Evolutionary conservation across 2,797 vertebrate genomes (phyloP), one percentile per base, ranked within the genome.

Genomic region (Amblyopsis hoosieri): DNA sequence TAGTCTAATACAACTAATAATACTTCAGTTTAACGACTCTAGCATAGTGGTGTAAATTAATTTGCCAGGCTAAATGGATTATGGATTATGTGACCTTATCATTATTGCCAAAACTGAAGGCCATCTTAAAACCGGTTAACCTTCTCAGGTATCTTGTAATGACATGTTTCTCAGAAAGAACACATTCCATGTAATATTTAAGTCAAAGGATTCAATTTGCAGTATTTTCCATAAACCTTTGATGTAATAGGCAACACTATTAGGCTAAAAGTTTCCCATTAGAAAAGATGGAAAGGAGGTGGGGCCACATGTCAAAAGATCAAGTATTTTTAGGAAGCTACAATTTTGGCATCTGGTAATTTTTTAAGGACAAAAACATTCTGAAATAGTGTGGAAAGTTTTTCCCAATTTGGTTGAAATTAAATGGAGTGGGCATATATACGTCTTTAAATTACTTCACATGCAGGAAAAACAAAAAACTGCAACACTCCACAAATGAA

Each of bases 241-340:
- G 76, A 71, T 70, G 29, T 76, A 42, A 42, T 81, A 52, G 71
- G 54, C 65, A 10, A 12, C 31, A 14, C 54, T 62, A 64, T 52
- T 59, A 55, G 64, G 65, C 47, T 0, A 4, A 56, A 64, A 54
- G 14, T 46, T 23, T 31, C 17, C 23, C 53, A 69, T 80, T 64
- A 83, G 73, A 71, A 4, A 58, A 33, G 63, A 12, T 17, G 61
- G 59, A 53, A 75, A 46, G 46, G 65, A 66, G 50, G 11, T 47
- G 53, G 66, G 60, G 29, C 4, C 4, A 65, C 12, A 17, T 74
- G 60, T 76, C 74, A 75, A 14, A 58, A 47, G 70, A 64, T 70
- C 63, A 72, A 60, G 23, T 23, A 23, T 23, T 23, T 3, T 23
- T 23, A 23, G 23, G 23, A 23, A 23, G 23, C 23, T 23, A 23